Base-by-base conservation (phyloP, 2,113 vertebrate genomes). In the Podiceps cristatus region DNA sequence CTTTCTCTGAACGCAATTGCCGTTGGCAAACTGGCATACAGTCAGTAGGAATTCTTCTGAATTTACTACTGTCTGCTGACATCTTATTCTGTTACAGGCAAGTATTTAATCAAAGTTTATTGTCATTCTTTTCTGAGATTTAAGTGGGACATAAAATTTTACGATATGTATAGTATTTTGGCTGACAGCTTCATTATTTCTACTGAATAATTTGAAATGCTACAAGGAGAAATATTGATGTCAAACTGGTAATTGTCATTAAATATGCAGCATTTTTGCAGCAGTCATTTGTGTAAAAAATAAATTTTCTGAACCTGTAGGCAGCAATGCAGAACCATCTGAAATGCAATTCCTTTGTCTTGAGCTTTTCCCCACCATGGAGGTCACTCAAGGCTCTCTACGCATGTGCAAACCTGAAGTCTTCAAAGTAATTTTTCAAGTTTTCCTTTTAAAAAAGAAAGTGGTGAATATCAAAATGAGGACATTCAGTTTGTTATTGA, bases 71-170 rank as follows among this genome's bases (percentile, higher is more conserved):
- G 49, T 71, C 80, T 91, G 72, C 93, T 97, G 95, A 97, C 91
- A 94, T 97, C 96, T 96, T 96, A 94, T 35, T 98, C 86, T 96
- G 92, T 95, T 97, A 91, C 91, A 49, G 81, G 94, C 96, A 98
- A 97, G 94, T 93, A 98, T 97, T 98, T 97, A 97, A 96, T 98
- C 97, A 98, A 98, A 69, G 42, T 98, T 98, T 98, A 98, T 98
- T 98, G 98, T 95, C 96, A 97, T 97, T 98, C 83, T 97, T 98
- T 97, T 95, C 96, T 93, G 91, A 97, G 95, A 97, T 98, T 98
- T 97, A 98, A 98, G 94, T 97, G 97, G 92, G 67, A 96, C 24
- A 96, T 98, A 98, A 98, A 98, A 96, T 97, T 97, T 98, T 98
- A 98, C 62, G 95, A 93, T 85, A 96, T 35, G 6, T 79, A 77